phyloP scores from a whole-genome alignment of 1,140 invertebrate genomes.

The Nasonia vitripennis region DNA sequence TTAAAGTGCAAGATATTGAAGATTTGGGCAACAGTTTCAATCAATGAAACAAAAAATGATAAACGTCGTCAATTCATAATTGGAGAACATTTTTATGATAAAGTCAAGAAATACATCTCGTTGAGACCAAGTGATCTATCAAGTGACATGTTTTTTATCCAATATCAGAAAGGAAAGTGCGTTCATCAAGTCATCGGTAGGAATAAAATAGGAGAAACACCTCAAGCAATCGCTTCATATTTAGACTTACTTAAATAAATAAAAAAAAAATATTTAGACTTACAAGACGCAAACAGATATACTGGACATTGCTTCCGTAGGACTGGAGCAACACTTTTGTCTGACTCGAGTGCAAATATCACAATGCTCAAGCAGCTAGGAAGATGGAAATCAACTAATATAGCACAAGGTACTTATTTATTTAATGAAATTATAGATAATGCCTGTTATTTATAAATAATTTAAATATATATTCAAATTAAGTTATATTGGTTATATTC shows the following conservation, averaged over 20 bases:
- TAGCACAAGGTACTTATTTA: too few species aligned
- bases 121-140: conserved; percentile 6
- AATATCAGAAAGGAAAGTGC: conserved; percentile 26
- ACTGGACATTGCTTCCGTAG: conserved; percentile 51
- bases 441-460: too few species aligned
- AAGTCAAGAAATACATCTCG: conserved; percentile 26
- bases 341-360: conserved; percentile 51
- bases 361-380: neutral
- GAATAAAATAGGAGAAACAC: conserved; percentile 58
- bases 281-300: conserved; percentile 53
- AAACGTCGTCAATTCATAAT: neutral
- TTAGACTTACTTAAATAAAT: conserved; percentile 57
- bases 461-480: too few species aligned
- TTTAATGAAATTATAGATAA: too few species aligned
- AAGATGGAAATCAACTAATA: neutral
- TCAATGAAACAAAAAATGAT: conserved; percentile 14
- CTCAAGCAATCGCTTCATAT: conserved; percentile 58
- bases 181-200: conserved; percentile 55
- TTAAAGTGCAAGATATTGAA: too few species aligned
- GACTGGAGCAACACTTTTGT: conserved; percentile 57
- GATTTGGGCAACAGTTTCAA: neutral
- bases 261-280: conserved; percentile 57
- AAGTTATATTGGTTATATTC: too few species aligned
- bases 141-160: conserved; percentile 6
- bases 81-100: conserved; percentile 19